Percentiles rank a stretch among this genome's conserved stretches.
Conservation (phyloP, 2,113 vertebrate species). For the Silurus meridionalis region DNA sequence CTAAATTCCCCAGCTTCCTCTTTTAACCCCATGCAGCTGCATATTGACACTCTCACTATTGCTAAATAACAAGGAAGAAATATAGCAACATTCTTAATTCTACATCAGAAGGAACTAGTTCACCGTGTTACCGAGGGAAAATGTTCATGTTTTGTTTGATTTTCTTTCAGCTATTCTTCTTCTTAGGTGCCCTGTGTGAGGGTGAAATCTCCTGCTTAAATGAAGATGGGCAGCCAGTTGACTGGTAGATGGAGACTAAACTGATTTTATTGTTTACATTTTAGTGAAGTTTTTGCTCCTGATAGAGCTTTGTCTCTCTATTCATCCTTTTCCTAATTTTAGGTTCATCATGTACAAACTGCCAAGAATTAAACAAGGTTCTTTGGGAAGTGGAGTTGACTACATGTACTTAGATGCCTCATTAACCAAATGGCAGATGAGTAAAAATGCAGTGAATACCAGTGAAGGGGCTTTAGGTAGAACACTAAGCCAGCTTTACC, state of each 20-base stretch:
- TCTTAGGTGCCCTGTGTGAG: conserved; percentile 25
- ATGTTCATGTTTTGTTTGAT: conserved; percentile 42
- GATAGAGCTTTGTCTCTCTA: conserved; percentile 5
- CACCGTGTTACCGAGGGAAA: background rate
- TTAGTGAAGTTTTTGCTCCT: background rate
- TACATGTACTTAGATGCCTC: conserved; percentile 87
- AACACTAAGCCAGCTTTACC: conserved; percentile 83
- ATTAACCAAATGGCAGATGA: conserved; percentile 72
- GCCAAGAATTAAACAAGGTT: conserved; percentile 71
- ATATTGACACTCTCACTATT: conserved; percentile 42
- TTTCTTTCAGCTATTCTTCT: conserved; percentile 26
- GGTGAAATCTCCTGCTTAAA: conserved; percentile 81
- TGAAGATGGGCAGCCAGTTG: conserved; percentile 82
- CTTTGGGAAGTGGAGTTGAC: conserved; percentile 76
- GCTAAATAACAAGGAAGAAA: conserved; percentile 14
- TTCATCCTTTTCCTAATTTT: conserved; percentile 35
- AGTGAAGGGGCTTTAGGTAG: conserved; percentile 75
- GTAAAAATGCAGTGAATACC: conserved; percentile 77
- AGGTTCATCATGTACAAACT: conserved; percentile 92
- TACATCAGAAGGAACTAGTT: background rate
- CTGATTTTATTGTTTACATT: background rate
- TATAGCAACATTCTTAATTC: conserved; percentile 18
- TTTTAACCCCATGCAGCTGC: conserved; percentile 58
- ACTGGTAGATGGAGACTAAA: conserved; percentile 81
- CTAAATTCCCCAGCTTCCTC: conserved; percentile 61